Base-by-base conservation (phyloP, 2,888 invertebrate species). In the Lamproptera curius region DNA sequence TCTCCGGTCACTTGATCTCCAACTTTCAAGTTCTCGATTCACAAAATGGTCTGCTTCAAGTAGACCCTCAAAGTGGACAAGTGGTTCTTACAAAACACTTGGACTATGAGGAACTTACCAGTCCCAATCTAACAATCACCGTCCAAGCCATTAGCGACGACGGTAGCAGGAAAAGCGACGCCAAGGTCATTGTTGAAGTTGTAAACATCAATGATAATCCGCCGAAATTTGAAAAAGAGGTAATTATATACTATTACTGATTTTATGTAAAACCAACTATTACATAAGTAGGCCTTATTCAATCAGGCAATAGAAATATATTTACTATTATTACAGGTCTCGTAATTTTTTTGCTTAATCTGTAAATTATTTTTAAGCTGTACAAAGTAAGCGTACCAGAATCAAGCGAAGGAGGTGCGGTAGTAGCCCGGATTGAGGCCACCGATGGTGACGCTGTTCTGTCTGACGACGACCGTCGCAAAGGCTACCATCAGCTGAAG, bases 201-300 rank as follows among this genome's bases (percentile, higher is more conserved):
- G 86, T 91, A 42, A 95, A 95, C 66, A 88, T 93, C 0, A 95
- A 95, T 65, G 95, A 95, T 63, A 94, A 95, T 68, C 89, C 90
- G 51, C 95, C 95, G 0, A 76, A 88, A 38, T 95, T 95, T 68
- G 90, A 89, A 43, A 89, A 91, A 59, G 87, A 89, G 56, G 91
- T 90, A 70, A 72, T n/a, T n/a, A n/a, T n/a, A n/a, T n/a, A n/a
- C n/a, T n/a, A n/a, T n/a, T n/a, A n/a, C n/a, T n/a, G n/a, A n/a
- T n/a, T n/a, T n/a, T n/a, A n/a, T n/a, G n/a, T n/a, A n/a, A n/a
- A n/a, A n/a, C n/a, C n/a, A n/a, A n/a, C n/a, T n/a, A n/a, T n/a
- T n/a, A n/a, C n/a, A n/a, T n/a, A n/a, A n/a, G n/a, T n/a, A n/a
- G n/a, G n/a, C n/a, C n/a, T n/a, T n/a, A n/a, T n/a, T n/a, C n/a